phyloP scores from a whole-genome alignment of 2,888 invertebrate species.

The Hoplodrina ambigua region DNA sequence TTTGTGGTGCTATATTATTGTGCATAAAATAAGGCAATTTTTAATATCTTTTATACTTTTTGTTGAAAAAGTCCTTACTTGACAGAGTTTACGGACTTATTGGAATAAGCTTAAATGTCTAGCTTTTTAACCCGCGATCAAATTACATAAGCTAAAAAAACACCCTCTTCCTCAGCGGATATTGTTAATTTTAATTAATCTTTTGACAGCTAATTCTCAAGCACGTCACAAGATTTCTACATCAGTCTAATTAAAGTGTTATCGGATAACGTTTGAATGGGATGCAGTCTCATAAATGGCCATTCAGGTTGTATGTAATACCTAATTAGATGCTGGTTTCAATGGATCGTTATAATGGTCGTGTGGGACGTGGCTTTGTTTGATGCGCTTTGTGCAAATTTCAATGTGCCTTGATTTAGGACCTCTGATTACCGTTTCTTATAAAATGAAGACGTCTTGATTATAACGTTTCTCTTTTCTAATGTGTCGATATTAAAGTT shows the following conservation, averaged over 20 bases:
- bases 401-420: constrained; percentile 52
- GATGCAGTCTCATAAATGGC: constrained; percentile 76
- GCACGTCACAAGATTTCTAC: constrained; percentile 67
- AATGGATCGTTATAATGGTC: constrained; percentile 82
- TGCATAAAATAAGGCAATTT: background rate
- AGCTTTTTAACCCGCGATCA: constrained; percentile 34
- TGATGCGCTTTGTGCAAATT: constrained; percentile 66
- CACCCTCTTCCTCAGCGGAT: constrained; percentile 49
- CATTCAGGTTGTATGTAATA: constrained; percentile 78
- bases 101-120: constrained; percentile 28
- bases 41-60: background rate
- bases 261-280: constrained; percentile 84
- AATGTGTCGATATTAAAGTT: constrained; percentile 14
- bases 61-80: background rate
- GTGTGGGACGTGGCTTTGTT: constrained; percentile 71
- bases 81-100: background rate
- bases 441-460: constrained; percentile 26
- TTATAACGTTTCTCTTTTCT: constrained; percentile 42
- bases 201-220: constrained; percentile 68
- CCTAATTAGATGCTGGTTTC: constrained; percentile 81
- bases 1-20: background rate
- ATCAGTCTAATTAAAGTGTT: constrained; percentile 78
- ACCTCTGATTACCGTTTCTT: constrained; percentile 35
- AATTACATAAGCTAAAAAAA: constrained; percentile 49
- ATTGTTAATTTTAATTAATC: constrained; percentile 68